Percentiles rank a stretch among this genome's conserved stretches.
Conservation (phyloP, 2,797 vertebrate genomes). For the Rhynchotus rufescens region DNA sequence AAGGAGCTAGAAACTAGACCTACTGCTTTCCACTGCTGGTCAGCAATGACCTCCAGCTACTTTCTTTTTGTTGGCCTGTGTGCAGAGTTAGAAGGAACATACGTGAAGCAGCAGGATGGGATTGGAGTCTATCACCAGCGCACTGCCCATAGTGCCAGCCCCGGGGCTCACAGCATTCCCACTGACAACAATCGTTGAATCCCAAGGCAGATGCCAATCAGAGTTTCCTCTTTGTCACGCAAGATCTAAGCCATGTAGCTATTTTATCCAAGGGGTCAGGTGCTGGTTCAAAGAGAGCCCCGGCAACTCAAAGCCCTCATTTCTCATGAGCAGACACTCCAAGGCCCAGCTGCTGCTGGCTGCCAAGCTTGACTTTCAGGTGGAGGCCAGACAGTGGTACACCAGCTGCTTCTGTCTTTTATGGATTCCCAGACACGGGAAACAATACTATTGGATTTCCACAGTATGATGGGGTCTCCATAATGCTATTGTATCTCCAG, state of each 20-base stretch:
- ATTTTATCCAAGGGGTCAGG: not conserved
- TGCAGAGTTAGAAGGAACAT: not conserved
- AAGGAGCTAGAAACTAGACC: too few species aligned
- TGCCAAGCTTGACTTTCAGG: not conserved
- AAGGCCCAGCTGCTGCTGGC: not conserved
- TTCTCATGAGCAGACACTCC: not conserved
- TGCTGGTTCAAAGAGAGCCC: not conserved
- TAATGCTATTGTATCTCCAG: too few species aligned
- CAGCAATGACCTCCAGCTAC: not conserved
- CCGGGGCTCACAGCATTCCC: not conserved
- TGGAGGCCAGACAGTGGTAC: not conserved
- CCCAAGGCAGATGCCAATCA: not conserved
- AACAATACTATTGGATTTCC: not conserved
- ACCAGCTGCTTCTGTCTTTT: not conserved
- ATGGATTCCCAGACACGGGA: not conserved
- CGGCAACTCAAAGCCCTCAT: not conserved
- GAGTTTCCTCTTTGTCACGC: not conserved
- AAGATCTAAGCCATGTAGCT: not conserved
- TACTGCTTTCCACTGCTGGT: not conserved
- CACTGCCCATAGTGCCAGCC: rapidly evolving
- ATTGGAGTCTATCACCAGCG: not conserved
- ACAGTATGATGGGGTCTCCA: too few species aligned
- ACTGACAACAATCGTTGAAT: not conserved
- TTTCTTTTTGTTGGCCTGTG: not conserved
- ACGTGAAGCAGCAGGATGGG: not conserved